A percentile compares a stretch with the other conserved stretches of the same genome.
Conservation (phyloP, 1,140 invertebrate species). For the Goniozus legneri region DNA sequence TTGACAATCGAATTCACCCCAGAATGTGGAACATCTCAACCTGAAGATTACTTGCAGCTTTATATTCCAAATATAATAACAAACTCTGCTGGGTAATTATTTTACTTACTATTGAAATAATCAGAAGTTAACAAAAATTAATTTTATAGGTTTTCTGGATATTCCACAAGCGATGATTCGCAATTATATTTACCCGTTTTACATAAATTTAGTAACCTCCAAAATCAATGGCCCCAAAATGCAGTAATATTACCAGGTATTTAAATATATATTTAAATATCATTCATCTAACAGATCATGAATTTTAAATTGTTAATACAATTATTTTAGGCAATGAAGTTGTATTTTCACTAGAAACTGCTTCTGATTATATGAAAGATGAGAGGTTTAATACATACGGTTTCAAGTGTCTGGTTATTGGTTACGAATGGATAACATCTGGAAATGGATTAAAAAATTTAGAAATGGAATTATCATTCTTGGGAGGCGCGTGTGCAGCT, state of each 20-base stretch:
- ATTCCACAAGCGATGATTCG: slow-evolving; percentile 30
- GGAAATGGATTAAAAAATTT: slow-evolving; percentile 69
- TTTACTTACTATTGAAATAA: background rate
- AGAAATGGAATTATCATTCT: slow-evolving; percentile 87
- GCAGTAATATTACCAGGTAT: slow-evolving; percentile 80
- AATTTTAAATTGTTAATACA: background rate
- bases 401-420: slow-evolving; percentile 88
- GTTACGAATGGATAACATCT: slow-evolving; percentile 78
- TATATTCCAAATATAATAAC: slow-evolving; percentile 66
- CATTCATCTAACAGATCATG: background rate
- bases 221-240: slow-evolving; percentile 81
- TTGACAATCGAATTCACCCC: slow-evolving; percentile 91
- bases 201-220: slow-evolving; percentile 64
- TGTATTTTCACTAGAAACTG: slow-evolving; percentile 91
- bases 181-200: slow-evolving; percentile 67
- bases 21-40: slow-evolving; percentile 87
- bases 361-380: slow-evolving; percentile 92
- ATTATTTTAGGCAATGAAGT: slow-evolving; percentile 77
- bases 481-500: slow-evolving; percentile 86
- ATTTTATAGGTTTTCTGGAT: slow-evolving; percentile 2
- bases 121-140: background rate
- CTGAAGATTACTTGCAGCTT: slow-evolving; percentile 87
- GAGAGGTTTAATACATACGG: slow-evolving; percentile 82
- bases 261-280: slow-evolving; percentile 11
- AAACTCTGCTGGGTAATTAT: slow-evolving; percentile 27